Evolutionary conservation across 2,113 vertebrate genomes (phyloP).

Genomic region (Oostethus manadensis): DNA sequence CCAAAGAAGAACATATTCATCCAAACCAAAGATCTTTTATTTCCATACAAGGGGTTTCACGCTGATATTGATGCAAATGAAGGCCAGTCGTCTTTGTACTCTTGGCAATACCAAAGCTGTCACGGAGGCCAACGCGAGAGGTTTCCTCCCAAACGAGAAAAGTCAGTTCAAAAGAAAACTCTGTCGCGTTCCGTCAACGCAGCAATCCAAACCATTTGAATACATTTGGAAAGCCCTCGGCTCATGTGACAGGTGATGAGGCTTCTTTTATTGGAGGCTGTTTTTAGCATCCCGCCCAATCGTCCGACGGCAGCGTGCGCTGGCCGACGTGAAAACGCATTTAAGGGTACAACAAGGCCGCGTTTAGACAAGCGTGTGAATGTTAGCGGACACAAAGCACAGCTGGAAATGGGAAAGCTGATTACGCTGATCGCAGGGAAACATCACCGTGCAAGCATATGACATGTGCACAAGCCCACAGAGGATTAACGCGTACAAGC

Average conservation of each 20-base stretch:
- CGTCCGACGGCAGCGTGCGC: conserved; percentile 15
- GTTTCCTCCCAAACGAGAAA: conserved; percentile 27
- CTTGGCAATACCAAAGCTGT: conserved; percentile 53
- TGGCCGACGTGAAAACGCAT: background rate
- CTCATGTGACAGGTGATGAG: conserved; percentile 50
- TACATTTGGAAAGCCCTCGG: conserved; percentile 41
- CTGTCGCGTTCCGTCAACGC: conserved; percentile 44
- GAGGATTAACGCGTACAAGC: conserved; percentile 24
- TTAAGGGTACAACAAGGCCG: background rate
- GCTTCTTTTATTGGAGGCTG: conserved; percentile 30
- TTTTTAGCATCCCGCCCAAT: conserved; percentile 44
- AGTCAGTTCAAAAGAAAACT: conserved; percentile 39
- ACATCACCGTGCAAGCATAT: conserved; percentile 48
- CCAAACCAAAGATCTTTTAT: background rate
- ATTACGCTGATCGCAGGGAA: conserved; percentile 44
- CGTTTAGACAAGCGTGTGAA: background rate
- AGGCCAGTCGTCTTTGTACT: conserved; percentile 44
- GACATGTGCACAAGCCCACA: too few relatives aligned
- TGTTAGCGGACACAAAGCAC: conserved; percentile 15
- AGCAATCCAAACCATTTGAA: conserved; percentile 44
- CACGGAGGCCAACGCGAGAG: conserved; percentile 24
- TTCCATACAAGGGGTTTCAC: conserved; percentile 7
- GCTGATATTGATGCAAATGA: conserved; percentile 47
- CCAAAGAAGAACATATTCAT: background rate
- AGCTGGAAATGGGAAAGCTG: conserved; percentile 44